Conservation (phyloP, 2,888 invertebrate species). For the Agonopterix arenella region DNA sequence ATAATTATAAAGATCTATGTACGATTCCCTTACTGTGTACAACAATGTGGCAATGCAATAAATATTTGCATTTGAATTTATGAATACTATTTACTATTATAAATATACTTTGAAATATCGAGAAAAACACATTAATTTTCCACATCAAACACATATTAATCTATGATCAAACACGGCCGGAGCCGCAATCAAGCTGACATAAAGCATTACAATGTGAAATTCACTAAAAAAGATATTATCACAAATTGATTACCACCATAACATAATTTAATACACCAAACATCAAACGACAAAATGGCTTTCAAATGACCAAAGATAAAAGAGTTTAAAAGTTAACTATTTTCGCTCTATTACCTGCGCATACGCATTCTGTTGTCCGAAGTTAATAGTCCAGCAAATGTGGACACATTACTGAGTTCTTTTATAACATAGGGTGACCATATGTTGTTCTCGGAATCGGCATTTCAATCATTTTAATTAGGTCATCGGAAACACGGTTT, state of each 20-base stretch:
- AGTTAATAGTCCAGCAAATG: constrained; percentile 57
- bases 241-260: not conserved
- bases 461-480: not conserved
- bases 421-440: constrained; percentile 35
- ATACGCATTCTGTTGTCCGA: constrained; percentile 26
- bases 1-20: too few species aligned
- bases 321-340: constrained; percentile 12
- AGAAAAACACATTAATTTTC: too few species aligned
- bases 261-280: constrained; percentile 1
- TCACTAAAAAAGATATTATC: not conserved
- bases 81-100: too few species aligned
- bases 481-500: not conserved
- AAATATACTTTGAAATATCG: too few species aligned
- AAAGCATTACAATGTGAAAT: not conserved
- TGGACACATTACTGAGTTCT: constrained; percentile 39
- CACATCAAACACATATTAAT: too few species aligned
- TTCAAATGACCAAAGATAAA: constrained; percentile 8
- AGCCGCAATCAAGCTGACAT: not conserved
- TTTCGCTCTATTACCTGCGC: constrained; percentile 36
- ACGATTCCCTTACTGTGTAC: too few species aligned
- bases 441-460: constrained; percentile 9
- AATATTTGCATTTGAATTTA: too few species aligned
- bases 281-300: constrained; percentile 4
- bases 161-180: too few species aligned
- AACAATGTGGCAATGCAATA: too few species aligned